A percentile compares a stretch with the other conserved stretches of the same genome.
Conservation (phyloP, 2,888 invertebrate species). For the Octonoba sinensis region DNA sequence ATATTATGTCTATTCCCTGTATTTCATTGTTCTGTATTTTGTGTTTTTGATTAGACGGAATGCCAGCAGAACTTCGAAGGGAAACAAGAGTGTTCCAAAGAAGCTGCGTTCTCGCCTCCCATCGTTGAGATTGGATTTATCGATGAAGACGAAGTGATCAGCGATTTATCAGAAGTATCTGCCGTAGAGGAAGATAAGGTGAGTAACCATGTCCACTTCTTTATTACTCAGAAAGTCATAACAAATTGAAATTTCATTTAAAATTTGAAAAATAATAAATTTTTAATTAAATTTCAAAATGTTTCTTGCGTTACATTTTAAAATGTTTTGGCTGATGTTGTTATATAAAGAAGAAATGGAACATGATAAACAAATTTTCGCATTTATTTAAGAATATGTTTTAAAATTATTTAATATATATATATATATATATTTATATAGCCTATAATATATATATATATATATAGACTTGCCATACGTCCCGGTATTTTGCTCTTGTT, state of each 20-base stretch:
- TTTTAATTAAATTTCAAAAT: too few species aligned
- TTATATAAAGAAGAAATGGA: too few species aligned
- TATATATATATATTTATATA: neutral
- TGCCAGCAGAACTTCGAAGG: conserved; percentile 34
- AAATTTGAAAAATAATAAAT: too few species aligned
- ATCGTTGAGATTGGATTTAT: conserved; percentile 56
- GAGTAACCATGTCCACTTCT: neutral
- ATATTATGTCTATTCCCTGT: too few species aligned
- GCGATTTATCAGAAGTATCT: conserved; percentile 45
- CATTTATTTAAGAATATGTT: neutral
- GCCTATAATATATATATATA: neutral
- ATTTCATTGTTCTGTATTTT: too few species aligned
- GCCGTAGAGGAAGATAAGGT: conserved; percentile 52
- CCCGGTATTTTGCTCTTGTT: too few species aligned
- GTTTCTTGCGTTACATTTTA: too few species aligned
- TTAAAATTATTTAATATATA: neutral
- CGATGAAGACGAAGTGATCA: conserved; percentile 43
- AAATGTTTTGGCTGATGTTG: too few species aligned
- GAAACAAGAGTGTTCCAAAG: conserved; percentile 28
- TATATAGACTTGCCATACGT: too few species aligned
- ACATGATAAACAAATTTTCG: too few species aligned
- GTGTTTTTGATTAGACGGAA: conserved; percentile 21
- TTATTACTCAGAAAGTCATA: neutral
- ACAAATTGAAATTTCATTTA: neutral
- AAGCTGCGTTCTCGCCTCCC: conserved; percentile 43